Evolutionary conservation across 2,888 invertebrate species (phyloP), one percentile per base, ranked within the genome.

Genomic region (Cosmia trapezina): DNA sequence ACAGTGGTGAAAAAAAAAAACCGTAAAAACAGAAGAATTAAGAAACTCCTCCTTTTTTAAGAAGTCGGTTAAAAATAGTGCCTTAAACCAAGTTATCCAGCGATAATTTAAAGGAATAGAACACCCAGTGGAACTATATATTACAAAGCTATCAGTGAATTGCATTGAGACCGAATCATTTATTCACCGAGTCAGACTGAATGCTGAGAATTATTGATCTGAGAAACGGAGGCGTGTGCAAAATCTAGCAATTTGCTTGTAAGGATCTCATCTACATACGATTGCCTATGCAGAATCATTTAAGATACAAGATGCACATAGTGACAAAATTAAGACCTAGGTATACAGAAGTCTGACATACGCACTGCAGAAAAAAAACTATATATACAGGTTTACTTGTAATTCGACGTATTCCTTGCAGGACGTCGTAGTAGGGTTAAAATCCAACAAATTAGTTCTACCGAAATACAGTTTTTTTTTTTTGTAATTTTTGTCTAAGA

Each of bases 131-230:
- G 67, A 64, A 64, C 70, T 61, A 76, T 78, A 83, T 73, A 73
- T 86, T 70, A 73, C 81, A 63, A 76, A 74, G 75, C 81, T 78
- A 83, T 85, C 81, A 74, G 62, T 73, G 72, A 78, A 85, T 74
- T 86, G 76, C 76, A 84, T 75, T 69, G 73, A 76, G 63, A 73
- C 78, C 51, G 70, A 83, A 86, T 81, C 76, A 84, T 78, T 83
- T 86, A 86, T 84, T 86, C 86, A 81, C 81, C 49, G 66, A 86
- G 74, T 86, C 78, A 83, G 70, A 66, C 73, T 53, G 70, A 83
- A 85, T 68, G 41, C 62, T 51, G 75, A 65, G 75, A 80, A 81
- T 76, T 81, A 81, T 76, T 81, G 86, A 70, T 75, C 84, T 62
- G 43, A 62, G 73, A 68, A 76, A 64, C 61, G 66, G 54, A 67